Evolutionary conservation across 1,140 invertebrate genomes (phyloP).

Genomic region (Notospermus geniculatus): DNA sequence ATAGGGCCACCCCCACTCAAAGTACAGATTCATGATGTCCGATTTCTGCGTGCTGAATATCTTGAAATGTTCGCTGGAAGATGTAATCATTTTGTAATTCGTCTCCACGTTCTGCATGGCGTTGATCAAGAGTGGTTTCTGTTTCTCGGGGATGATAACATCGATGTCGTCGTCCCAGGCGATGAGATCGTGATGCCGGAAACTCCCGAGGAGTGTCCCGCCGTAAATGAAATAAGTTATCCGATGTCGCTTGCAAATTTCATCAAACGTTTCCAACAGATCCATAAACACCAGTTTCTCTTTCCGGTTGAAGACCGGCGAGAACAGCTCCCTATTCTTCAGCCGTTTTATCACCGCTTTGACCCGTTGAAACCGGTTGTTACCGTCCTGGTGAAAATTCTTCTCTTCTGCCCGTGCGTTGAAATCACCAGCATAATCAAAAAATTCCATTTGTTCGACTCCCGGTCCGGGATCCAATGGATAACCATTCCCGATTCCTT

Average conservation of each 20-base stretch:
- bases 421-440: too few species aligned
- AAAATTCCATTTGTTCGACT: too few species aligned
- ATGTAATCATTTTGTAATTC: not conserved
- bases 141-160: conserved; percentile 10
- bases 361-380: too few species aligned
- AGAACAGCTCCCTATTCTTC: too few species aligned
- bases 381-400: too few species aligned
- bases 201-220: conserved; percentile 17
- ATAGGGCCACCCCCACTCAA: conserved; percentile 13
- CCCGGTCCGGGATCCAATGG: too few species aligned
- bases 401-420: too few species aligned
- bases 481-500: too few species aligned
- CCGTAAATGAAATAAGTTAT: conserved; percentile 18
- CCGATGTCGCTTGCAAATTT: conserved; percentile 12
- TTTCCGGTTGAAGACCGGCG: too few species aligned
- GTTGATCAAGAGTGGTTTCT: not conserved
- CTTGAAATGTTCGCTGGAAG: too few species aligned
- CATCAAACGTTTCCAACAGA: conserved; percentile 8
- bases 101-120: not conserved
- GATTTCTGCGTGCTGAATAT: conserved; percentile 4
- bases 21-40: not conserved
- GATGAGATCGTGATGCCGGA: conserved; percentile 21
- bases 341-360: too few species aligned
- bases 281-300: not conserved
- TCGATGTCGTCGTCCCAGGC: conserved; percentile 24